Conservation (phyloP, 2,888 invertebrate genomes). For the Sympetrum striolatum region DNA sequence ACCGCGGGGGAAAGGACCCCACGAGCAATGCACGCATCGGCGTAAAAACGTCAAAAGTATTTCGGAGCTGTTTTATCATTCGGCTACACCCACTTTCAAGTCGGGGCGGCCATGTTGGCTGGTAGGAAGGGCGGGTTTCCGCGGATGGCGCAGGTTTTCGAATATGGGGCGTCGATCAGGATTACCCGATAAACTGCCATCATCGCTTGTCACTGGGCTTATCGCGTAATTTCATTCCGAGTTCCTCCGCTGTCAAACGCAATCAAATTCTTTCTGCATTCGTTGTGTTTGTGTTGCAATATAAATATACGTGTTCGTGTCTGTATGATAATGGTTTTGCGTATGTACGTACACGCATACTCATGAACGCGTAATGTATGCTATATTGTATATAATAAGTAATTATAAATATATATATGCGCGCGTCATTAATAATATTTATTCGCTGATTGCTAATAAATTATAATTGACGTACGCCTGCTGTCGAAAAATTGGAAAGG, state of each 20-base stretch:
- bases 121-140: background rate
- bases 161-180: slow-evolving; percentile 10
- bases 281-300: too few species aligned
- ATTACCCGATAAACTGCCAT: slow-evolving; percentile 30
- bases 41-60: background rate
- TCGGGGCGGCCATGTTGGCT: slow-evolving; percentile 6
- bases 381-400: too few species aligned
- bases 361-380: too few species aligned
- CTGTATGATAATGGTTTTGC: too few species aligned
- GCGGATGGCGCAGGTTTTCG: background rate
- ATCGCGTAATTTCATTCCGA: slow-evolving; percentile 39
- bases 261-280: slow-evolving; percentile 15
- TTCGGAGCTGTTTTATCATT: slow-evolving; percentile 19
- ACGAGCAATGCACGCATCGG: background rate
- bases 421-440: too few species aligned
- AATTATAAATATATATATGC: too few species aligned
- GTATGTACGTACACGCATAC: too few species aligned
- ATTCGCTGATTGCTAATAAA: too few species aligned
- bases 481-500: too few species aligned
- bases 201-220: slow-evolving; percentile 27
- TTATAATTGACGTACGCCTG: too few species aligned
- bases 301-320: too few species aligned
- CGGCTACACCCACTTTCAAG: slow-evolving; percentile 29
- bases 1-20: background rate
- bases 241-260: slow-evolving; percentile 8